Evolutionary conservation across 2,797 vertebrate genomes (phyloP), one percentile per base, ranked within the genome.

Genomic region (Catamblyrhynchus diadema): DNA sequence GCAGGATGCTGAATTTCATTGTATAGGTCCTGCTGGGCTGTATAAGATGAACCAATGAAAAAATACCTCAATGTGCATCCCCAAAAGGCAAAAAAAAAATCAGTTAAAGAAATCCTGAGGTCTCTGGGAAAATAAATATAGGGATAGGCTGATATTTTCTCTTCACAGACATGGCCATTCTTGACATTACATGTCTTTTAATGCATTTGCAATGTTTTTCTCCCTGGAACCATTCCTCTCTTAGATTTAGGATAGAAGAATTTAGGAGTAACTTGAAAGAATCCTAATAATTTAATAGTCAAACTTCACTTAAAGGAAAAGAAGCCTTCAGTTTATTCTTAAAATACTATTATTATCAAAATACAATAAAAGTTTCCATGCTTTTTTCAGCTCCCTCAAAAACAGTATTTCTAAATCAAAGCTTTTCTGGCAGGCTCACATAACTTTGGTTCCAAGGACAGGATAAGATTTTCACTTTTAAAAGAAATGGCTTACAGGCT

Each of bases 311-410:
- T 74, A 53, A 74, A 45, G 20, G 20, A 21, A 22, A 79, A 61
- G 7, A 25, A 85, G 21, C 14, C 41, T 70, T 77, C 14, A 14
- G 3, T 62, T 44, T 14, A 41, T 66, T 73, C 20, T 44, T 75
- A 23, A n/a, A 54, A 14, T n/a, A 14, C 4, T n/a, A n/a, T 53
- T 53, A 15, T n/a, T n/a, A 14, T 33, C 23, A 33, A 33, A 56
- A 33, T 16, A 10, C 32, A 56, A 10, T 16, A 14, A 2, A 18
- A 2, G 0, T 32, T 3, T 10, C 14, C 11, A 23, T 10, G 2
- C 14, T 77, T 93, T 80, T 30, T 30, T 56, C 37, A 67, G 14
- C 25, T 56, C 80, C 51, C 42, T 73, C 33, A 82, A 50, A 82
- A 79, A 70, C 1, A 14, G 14, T 18, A 17, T 64, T 51, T 45